Base-by-base conservation (phyloP, 2,797 vertebrate genomes). In the Neostethus bicornis region DNA sequence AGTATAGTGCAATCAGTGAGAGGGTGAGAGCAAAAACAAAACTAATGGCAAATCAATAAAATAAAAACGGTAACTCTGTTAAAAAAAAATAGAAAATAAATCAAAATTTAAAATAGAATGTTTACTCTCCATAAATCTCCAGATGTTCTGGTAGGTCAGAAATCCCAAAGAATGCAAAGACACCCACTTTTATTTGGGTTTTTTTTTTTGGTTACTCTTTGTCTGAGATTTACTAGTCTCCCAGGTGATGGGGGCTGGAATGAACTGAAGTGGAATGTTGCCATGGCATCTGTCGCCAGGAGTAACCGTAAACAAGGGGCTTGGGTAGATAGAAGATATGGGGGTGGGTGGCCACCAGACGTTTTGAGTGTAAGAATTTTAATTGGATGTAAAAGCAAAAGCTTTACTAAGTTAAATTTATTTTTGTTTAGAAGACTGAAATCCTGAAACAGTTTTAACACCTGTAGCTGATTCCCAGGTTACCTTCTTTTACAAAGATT, bases 1-100 rank as follows among this genome's bases (percentile, higher is more conserved):
- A 98, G 70, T 98, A 96, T 64, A 92, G 91, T 0, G 92, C 94
- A 0, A 91, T 96, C 64, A 99, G 93, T 0, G 94, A 99, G 88
- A 78, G 94, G 92, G 96, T 99, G 75, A 85, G 94, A 92, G 10
- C 7, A 12, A 34, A 0, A 7, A 41, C 25, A 12, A n/a, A 7
- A 38, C 1, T 12, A 20, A 25, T 38, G 25, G 19, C 29, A 38
- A 32, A 14, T 14, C 26, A 4, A 24, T 9, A 17, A 32, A 7
- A 3, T 37, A 3, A 2, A 47, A 2, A 11, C 5, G 16, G 21
- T 16, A 63, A 20, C 12, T 51, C 14, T 28, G 32, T 6, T 8
- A n/a, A 26, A 6, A 35, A 16, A 6, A 14, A 13, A 11, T 3
- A 29, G 1, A 14, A 17, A 25, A 46, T 28, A 46, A 46, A 26